These are phyloP conservation scores for Falco cherrug DNA, from an alignment of 2,797 vertebrate genomes.

Conservation along the genomic window DNA sequence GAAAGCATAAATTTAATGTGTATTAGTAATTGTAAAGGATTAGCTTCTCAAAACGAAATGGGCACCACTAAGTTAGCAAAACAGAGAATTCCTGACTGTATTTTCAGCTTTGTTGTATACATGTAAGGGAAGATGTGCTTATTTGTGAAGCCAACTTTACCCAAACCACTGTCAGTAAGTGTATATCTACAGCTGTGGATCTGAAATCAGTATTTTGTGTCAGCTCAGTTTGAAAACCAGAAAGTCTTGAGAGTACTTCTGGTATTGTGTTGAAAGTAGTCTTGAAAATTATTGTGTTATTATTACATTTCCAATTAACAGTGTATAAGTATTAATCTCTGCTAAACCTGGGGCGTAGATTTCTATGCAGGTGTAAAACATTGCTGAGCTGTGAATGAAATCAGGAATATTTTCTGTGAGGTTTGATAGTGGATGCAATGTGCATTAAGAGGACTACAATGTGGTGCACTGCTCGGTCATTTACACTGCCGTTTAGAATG, in stretches of 20 bases:
- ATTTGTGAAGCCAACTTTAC: background rate
- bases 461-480: background rate
- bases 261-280: background rate
- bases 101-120: background rate
- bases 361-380: background rate
- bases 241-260: background rate
- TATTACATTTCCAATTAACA: background rate
- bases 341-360: background rate
- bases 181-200: fast-evolving
- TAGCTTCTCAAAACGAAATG: background rate
- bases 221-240: background rate
- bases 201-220: background rate
- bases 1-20: background rate
- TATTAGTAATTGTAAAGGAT: background rate
- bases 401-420: background rate
- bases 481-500: background rate
- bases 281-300: background rate
- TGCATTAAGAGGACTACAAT: background rate
- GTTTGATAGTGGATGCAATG: background rate
- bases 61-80: background rate
- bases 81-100: background rate
- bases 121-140: fast-evolving
- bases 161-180: background rate
- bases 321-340: background rate
- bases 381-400: background rate